Conservation (phyloP, 2,797 vertebrate species). For the Lutjanus argentimaculatus region DNA sequence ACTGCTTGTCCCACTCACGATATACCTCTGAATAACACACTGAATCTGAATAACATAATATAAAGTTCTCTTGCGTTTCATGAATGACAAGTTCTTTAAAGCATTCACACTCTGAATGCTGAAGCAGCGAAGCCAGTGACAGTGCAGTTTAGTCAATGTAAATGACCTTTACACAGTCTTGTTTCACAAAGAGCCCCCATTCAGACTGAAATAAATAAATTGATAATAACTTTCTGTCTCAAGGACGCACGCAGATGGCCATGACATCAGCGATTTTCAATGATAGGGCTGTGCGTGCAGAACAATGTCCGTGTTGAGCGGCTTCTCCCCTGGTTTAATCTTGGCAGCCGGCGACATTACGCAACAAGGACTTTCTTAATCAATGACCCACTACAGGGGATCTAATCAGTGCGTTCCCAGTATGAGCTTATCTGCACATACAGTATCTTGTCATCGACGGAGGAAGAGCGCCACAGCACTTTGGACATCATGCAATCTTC, state of each 20-base stretch:
- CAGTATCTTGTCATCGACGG: slow-evolving; percentile 54
- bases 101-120: slow-evolving; percentile 8
- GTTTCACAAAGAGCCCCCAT: slow-evolving; percentile 38
- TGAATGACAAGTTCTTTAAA: background rate
- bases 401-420: slow-evolving; percentile 50
- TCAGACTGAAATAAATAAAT: slow-evolving; percentile 46
- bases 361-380: slow-evolving; percentile 54
- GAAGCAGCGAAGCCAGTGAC: slow-evolving; percentile 39
- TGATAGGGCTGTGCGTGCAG: slow-evolving; percentile 47
- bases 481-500: slow-evolving; percentile 60
- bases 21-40: background rate
- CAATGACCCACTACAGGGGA: slow-evolving; percentile 51
- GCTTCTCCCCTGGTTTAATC: slow-evolving; percentile 42
- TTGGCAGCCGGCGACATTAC: slow-evolving; percentile 53
- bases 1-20: background rate
- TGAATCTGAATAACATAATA: slow-evolving; percentile 3
- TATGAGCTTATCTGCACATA: slow-evolving; percentile 53
- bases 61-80: background rate
- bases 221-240: slow-evolving; percentile 60
- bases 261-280: slow-evolving; percentile 62
- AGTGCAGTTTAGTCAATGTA: slow-evolving; percentile 21
- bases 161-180: slow-evolving; percentile 43
- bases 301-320: slow-evolving; percentile 35
- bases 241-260: slow-evolving; percentile 51
- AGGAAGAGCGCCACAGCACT: slow-evolving; percentile 52